Evolutionary conservation across 2,888 invertebrate genomes (phyloP).

Genomic region (Falcaria lacertinaria): DNA sequence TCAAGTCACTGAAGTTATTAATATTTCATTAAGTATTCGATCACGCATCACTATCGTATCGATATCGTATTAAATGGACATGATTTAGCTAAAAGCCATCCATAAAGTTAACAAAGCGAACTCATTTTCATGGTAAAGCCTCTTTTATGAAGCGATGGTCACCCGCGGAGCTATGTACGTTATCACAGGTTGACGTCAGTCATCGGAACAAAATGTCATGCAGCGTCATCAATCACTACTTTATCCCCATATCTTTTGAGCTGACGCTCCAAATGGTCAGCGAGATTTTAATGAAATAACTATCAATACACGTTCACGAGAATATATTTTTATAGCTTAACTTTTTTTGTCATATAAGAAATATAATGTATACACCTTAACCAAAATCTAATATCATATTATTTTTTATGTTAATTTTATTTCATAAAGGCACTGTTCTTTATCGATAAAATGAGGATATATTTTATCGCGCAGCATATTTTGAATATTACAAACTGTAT

Average conservation of each 20-base stretch:
- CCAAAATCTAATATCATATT: no score
- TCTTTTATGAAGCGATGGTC: constrained; percentile 17
- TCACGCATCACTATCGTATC: not conserved
- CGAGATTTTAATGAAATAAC: not conserved
- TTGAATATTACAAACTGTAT: not conserved
- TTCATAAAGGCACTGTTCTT: not conserved
- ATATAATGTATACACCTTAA: no score
- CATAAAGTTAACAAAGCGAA: constrained; percentile 13
- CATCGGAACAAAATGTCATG: constrained; percentile 20
- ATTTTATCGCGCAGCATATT: not conserved
- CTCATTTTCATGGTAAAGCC: constrained; percentile 9
- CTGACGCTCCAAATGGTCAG: not conserved
- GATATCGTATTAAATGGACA: constrained; percentile 1
- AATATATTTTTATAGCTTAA: no score
- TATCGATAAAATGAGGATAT: not conserved
- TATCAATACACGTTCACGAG: not conserved
- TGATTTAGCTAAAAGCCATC: constrained; percentile 2
- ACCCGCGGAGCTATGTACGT: constrained; percentile 19
- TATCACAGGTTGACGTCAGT: constrained; percentile 20
- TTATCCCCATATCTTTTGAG: constrained; percentile 18
- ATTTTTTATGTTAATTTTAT: not conserved
- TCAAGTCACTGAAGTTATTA: not conserved
- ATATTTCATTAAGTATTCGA: not conserved
- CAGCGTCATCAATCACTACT: constrained; percentile 28
- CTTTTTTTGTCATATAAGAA: no score